Conservation (phyloP, 2,113 vertebrate genomes). For the Antechinus stuartii region DNA sequence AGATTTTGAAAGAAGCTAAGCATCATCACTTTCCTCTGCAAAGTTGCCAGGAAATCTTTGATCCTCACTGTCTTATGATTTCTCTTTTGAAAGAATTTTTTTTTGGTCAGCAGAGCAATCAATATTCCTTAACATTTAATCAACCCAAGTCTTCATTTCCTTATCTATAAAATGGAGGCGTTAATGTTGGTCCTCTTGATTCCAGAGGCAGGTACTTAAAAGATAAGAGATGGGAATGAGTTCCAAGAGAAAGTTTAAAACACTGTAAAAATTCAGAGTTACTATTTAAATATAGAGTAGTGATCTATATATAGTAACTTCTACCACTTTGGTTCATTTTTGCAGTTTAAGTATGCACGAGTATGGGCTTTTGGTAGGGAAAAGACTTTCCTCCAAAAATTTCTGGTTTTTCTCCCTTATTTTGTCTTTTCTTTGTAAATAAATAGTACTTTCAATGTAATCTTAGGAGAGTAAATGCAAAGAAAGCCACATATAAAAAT, state of each 20-base stretch:
- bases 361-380: not conserved
- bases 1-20: not conserved
- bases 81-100: not conserved
- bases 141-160: not conserved
- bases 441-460: not conserved
- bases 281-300: not conserved
- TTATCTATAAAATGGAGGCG: not conserved
- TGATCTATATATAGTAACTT: not conserved
- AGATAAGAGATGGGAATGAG: not conserved
- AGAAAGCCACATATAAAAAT: not conserved
- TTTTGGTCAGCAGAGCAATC: not conserved
- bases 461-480: not conserved
- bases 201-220: not conserved
- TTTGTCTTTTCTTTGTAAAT: not conserved
- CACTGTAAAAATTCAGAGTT: not conserved
- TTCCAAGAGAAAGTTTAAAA: not conserved
- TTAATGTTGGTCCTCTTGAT: fast-evolving
- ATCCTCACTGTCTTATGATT: not conserved
- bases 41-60: too few relatives aligned
- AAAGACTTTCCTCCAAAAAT: not conserved
- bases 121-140: not conserved
- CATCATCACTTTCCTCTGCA: too few relatives aligned
- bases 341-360: not conserved
- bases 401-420: not conserved
- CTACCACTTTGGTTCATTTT: not conserved